Percentiles rank a stretch among this genome's conserved stretches.
phyloP scores from a whole-genome alignment of 2,888 invertebrate species.

The Andrena fulva region DNA sequence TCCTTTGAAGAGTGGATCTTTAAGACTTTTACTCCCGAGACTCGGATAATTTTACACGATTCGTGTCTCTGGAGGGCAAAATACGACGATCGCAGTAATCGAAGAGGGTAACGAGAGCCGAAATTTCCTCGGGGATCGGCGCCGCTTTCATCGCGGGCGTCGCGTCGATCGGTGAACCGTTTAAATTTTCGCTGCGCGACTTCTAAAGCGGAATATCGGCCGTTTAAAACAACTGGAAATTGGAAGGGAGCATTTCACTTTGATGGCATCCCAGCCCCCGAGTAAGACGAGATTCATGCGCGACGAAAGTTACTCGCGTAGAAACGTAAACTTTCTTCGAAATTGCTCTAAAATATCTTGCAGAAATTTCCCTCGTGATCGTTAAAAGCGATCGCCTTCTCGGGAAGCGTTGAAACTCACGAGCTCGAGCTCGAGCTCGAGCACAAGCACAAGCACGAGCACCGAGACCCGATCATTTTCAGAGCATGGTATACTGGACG shows the following conservation, averaged over 20 bases:
- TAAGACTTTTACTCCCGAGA: neutral
- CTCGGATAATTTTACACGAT: neutral
- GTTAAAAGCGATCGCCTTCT: neutral
- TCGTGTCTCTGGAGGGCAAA: neutral
- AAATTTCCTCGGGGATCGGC: slow-evolving; percentile 37
- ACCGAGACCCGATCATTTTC: neutral
- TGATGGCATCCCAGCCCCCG: neutral
- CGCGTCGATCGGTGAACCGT: neutral
- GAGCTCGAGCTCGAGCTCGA: neutral
- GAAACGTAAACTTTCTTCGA: too few relatives aligned
- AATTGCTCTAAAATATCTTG: neutral
- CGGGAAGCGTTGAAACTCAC: neutral
- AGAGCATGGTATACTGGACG: neutral
- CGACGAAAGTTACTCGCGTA: too few relatives aligned
- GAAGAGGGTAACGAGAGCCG: slow-evolving; percentile 15
- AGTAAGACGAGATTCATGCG: neutral
- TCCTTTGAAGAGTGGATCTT: neutral
- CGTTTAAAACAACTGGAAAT: too few relatives aligned
- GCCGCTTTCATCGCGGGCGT: too few relatives aligned
- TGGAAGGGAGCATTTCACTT: neutral
- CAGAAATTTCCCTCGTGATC: neutral
- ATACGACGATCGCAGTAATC: slow-evolving; percentile 20
- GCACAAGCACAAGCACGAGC: neutral
- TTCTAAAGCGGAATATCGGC: neutral
- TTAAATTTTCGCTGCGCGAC: neutral